phyloP scores from a whole-genome alignment of 2,113 vertebrate genomes.

The Turdus rufiventris region DNA sequence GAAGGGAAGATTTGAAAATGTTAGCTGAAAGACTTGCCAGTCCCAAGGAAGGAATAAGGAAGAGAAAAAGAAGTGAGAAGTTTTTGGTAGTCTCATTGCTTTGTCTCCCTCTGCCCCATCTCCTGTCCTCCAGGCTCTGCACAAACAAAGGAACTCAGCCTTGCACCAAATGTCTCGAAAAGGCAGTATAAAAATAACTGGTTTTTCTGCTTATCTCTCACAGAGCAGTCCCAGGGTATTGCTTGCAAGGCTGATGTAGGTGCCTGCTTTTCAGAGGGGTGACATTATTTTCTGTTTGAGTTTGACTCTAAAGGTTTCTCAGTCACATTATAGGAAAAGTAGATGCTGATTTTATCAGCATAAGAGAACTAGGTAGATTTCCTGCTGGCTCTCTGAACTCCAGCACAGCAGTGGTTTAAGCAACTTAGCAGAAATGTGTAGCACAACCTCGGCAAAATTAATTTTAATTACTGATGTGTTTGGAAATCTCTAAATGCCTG shows the following conservation, averaged over 20 bases:
- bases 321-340: background rate
- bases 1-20: background rate
- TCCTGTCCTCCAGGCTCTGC: background rate
- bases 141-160: constrained; percentile 36
- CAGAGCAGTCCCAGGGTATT: background rate
- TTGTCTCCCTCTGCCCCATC: constrained; percentile 23
- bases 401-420: background rate
- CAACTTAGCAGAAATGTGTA: background rate
- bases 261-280: background rate
- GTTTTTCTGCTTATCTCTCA: constrained; percentile 4
- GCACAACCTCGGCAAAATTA: background rate
- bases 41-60: background rate
- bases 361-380: background rate
- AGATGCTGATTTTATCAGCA: background rate
- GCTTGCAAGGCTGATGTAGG: background rate
- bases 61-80: constrained; percentile 3
- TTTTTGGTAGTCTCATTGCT: background rate
- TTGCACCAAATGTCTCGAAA: background rate
- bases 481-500: background rate
- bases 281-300: background rate
- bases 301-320: background rate
- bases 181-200: constrained; percentile 21
- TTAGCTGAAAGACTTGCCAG: background rate
- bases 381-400: background rate
- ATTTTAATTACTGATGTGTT: constrained; percentile 31